Conservation (phyloP, 2,797 vertebrate genomes). For the Zenarchopterus dispar region DNA sequence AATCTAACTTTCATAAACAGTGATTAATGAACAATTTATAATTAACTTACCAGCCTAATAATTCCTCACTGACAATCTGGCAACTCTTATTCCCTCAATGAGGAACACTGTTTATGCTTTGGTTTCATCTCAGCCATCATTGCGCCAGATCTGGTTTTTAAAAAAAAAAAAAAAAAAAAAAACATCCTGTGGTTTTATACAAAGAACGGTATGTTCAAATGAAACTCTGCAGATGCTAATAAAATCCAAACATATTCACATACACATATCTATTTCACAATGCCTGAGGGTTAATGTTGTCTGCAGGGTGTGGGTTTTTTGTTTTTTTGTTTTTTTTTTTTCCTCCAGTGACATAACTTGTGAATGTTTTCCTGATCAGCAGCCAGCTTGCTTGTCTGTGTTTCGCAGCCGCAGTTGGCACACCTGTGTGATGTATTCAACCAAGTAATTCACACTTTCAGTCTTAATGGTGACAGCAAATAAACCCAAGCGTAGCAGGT, state of each 20-base stretch:
- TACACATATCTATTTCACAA: slow-evolving; percentile 1
- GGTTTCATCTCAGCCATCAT: background rate
- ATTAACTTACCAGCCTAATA: too few relatives aligned
- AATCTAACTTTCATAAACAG: too few relatives aligned
- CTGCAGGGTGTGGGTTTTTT: slow-evolving; percentile 24
- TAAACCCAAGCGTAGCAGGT: background rate
- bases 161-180: background rate
- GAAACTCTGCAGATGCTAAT: too few relatives aligned
- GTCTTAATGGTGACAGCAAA: background rate
- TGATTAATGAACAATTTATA: too few relatives aligned
- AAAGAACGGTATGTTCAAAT: background rate
- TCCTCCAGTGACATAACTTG: background rate
- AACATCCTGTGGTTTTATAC: background rate
- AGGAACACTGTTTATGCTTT: background rate
- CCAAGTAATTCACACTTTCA: slow-evolving; percentile 5
- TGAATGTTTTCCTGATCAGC: slow-evolving; percentile 11
- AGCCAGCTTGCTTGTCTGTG: slow-evolving; percentile 7
- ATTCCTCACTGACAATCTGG: too few relatives aligned
- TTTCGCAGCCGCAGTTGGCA: slow-evolving; percentile 2
- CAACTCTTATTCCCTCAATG: too few relatives aligned
- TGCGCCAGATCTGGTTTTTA: background rate
- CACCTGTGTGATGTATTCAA: slow-evolving; percentile 6
- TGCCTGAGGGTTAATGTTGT: background rate
- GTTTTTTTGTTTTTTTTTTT: background rate
- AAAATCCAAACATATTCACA: background rate